Base-by-base conservation (phyloP, 2,888 invertebrate genomes). In the Plutella xylostella region DNA sequence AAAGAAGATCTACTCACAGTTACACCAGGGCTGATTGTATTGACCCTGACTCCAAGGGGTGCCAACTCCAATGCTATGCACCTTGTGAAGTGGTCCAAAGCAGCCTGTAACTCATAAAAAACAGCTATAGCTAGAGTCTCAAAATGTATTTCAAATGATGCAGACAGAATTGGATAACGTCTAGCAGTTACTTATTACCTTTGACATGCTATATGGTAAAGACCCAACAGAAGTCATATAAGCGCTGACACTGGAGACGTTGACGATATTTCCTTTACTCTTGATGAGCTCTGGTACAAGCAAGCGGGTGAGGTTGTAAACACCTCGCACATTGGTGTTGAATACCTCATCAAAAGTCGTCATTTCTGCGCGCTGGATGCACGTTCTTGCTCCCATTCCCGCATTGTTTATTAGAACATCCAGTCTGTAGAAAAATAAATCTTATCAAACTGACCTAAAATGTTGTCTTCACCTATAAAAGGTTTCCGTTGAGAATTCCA, bases 121-220 rank as follows among this genome's bases (percentile, higher is more conserved):
- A n/a, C n/a, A n/a, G n/a, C n/a, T n/a, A n/a, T n/a, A n/a, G n/a
- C n/a, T n/a, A n/a, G n/a, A n/a, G n/a, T n/a, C n/a, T n/a, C n/a
- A n/a, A n/a, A n/a, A n/a, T n/a, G n/a, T n/a, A n/a, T n/a, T n/a
- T n/a, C n/a, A n/a, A n/a, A n/a, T n/a, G n/a, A n/a, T n/a, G n/a
- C n/a, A n/a, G n/a, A n/a, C n/a, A n/a, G n/a, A n/a, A n/a, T n/a
- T n/a, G n/a, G n/a, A n/a, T n/a, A n/a, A n/a, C n/a, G n/a, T n/a
- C n/a, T n/a, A n/a, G n/a, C n/a, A n/a, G n/a, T n/a, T n/a, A n/a
- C 28, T 28, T 6, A 9, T 22, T 22, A 35, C 86, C 77, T 97
- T 96, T 2, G 93, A 92, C 78, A 96, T 90, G 54, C 88, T 89
- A 64, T 97, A 97, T 0, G 93, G 90, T 45, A 95, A 68, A 2